Percentiles rank a stretch among this genome's conserved stretches.
Conservation (phyloP, 2,888 invertebrate genomes). For the Euplexia lucipara region DNA sequence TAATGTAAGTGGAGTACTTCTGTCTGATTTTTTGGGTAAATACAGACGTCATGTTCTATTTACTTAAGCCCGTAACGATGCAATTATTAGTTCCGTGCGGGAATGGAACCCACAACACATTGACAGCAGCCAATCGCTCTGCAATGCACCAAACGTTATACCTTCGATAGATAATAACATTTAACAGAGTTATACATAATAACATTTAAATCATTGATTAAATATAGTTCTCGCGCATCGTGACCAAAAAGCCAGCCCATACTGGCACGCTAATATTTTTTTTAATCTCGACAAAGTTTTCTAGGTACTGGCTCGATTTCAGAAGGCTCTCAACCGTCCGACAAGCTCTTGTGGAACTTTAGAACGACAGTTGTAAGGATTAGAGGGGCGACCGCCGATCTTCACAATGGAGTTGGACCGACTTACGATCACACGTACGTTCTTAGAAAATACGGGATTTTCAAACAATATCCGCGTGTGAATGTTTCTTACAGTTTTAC, state of each 20-base stretch:
- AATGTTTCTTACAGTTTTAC: background rate
- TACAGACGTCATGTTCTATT: too few species aligned
- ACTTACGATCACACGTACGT: constrained; percentile 20
- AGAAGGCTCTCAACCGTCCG: constrained; percentile 17
- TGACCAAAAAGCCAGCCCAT: background rate
- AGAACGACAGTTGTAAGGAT: constrained; percentile 47
- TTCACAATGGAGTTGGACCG: constrained; percentile 26
- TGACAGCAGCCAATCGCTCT: too few species aligned
- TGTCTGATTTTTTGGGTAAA: too few species aligned
- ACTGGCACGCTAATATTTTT: constrained; percentile 21
- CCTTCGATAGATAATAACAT: too few species aligned
- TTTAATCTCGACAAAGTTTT: constrained; percentile 45
- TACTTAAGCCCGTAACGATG: too few species aligned
- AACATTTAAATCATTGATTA: too few species aligned
- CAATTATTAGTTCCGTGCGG: too few species aligned
- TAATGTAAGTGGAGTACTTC: too few species aligned
- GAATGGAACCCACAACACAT: too few species aligned
- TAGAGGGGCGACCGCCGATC: constrained; percentile 37
- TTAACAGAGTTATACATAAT: too few species aligned
- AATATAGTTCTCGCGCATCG: too few species aligned
- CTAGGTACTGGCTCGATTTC: constrained; percentile 26
- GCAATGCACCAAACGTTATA: too few species aligned
- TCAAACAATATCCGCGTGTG: constrained; percentile 3
- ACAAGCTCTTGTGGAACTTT: constrained; percentile 43
- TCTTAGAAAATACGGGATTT: constrained; percentile 17